A percentile compares a stretch with the other conserved stretches of the same genome.
Conservation (phyloP, 2,797 vertebrate genomes). For the Erethizon dorsatum region DNA sequence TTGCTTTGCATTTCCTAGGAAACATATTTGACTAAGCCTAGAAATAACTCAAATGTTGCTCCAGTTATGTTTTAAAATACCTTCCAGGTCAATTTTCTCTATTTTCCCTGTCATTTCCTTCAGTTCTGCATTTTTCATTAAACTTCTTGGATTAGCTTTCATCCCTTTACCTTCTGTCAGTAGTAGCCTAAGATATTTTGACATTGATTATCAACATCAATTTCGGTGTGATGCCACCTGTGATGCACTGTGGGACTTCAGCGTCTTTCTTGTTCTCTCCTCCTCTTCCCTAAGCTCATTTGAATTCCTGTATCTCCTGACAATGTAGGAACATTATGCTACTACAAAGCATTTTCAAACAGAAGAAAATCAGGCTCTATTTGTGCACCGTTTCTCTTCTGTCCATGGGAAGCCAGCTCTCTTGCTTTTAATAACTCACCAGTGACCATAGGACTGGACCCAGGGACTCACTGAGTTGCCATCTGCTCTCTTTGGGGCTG, state of each 20-base stretch:
- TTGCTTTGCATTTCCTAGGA: slow-evolving; percentile 67
- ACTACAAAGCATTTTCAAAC: slow-evolving; percentile 67
- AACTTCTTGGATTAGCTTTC: slow-evolving; percentile 84
- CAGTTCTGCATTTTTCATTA: slow-evolving; percentile 76
- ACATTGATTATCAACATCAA: slow-evolving; percentile 84
- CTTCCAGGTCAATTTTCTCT: slow-evolving; percentile 63
- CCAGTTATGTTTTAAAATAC: slow-evolving; percentile 63
- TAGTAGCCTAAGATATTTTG: slow-evolving; percentile 82
- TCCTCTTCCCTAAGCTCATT: slow-evolving; percentile 77
- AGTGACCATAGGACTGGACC: not conserved
- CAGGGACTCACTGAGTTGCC: not conserved
- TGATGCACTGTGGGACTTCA: slow-evolving; percentile 83
- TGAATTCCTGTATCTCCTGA: slow-evolving; percentile 82
- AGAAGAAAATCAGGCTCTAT: slow-evolving; percentile 64
- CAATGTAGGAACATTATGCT: slow-evolving; percentile 40
- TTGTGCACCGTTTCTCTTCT: not conserved
- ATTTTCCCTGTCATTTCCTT: slow-evolving; percentile 62
- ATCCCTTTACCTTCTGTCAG: slow-evolving; percentile 82
- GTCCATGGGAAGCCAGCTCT: not conserved
- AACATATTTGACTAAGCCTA: slow-evolving; percentile 69
- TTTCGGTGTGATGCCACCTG: slow-evolving; percentile 87
- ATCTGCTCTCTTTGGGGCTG: not conserved
- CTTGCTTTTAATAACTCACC: not conserved
- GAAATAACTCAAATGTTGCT: slow-evolving; percentile 79
- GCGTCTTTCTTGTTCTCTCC: slow-evolving; percentile 66